Base-by-base conservation (phyloP, 2,888 invertebrate species). In the Fragum whitleyi region DNA sequence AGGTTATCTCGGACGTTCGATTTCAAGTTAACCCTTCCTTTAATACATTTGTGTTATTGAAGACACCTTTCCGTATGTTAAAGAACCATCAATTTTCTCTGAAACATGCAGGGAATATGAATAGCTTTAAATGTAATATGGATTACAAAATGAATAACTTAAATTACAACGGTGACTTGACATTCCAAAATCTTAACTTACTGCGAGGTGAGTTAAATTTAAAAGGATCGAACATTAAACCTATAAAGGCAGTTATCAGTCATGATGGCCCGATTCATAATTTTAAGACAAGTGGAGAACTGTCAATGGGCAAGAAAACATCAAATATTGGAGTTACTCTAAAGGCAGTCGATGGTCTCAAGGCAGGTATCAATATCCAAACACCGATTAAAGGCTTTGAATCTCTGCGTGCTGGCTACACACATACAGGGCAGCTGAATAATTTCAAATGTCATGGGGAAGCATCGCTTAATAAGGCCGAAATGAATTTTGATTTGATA, bases 61-160 rank as follows among this genome's bases (percentile, higher is more conserved):
- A 73, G 42, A 76, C 78, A 16, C 82, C 82, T 16, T 73, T 76
- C 32, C 39, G 68, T 14, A 61, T n/a, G 7, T 51, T 82, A 14
- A 79, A 79, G 36, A 82, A 79, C 57, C 82, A 82, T 16, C 79
- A 82, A 29, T 39, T 82, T n/a, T 76, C 82, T 26, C 23, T 82
- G 16, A 78, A 78, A 39, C 81, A 81, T 59, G 77, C 77, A 9
- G 81, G 81, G 23, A 68, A 32, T 23, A 21, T 21, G 5, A 76
- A 78, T 51, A 76, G 72, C 39, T 82, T 82, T 57, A 82, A 82
- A 42, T 79, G 76, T 39, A 82, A 82, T 42, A 73, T 82, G 78
- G 68, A 76, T 21, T 82, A 82, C 57, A 82, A 67, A 53, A 65
- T 61, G 32, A 82, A 82, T 51, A 78, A 75, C 3, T 69, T 79